These are phyloP conservation scores for Uropetala carovei DNA, from an alignment of 2,888 invertebrate species.

Conservation along the genomic window DNA sequence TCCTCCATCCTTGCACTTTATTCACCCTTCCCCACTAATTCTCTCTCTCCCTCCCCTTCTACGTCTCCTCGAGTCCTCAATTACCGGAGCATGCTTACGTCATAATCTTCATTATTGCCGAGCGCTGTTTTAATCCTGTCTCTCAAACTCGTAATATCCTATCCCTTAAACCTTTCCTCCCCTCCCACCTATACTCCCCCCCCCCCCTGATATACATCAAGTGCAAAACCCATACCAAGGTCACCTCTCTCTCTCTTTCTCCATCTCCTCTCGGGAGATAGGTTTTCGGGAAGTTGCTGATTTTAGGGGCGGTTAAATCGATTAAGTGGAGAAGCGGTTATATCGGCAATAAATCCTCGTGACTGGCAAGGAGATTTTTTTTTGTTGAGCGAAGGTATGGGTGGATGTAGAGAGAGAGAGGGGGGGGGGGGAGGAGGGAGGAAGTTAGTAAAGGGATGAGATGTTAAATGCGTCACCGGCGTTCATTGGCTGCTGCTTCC, in stretches of 20 bases:
- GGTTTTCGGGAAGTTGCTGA: not conserved
- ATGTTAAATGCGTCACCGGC: no score
- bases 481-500: no score
- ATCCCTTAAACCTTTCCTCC: not conserved
- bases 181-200: not conserved
- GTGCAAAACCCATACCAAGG: no score
- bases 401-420: not conserved
- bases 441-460: no score
- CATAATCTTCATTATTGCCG: constrained; percentile 32
- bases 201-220: no score
- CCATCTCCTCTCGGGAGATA: not conserved
- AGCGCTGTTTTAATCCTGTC: not conserved
- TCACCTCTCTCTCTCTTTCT: not conserved
- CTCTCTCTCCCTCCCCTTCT: not conserved
- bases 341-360: not conserved
- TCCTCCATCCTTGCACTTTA: not conserved
- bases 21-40: not conserved
- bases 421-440: no score
- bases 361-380: not conserved
- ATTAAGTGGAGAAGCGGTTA: not conserved
- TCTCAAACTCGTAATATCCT: not conserved
- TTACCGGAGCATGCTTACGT: constrained; percentile 1
- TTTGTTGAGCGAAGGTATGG: not conserved
- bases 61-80: not conserved
- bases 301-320: not conserved